A percentile compares a stretch with the other conserved stretches of the same genome.
Evolutionary conservation across 2,113 vertebrate species (phyloP).

Genomic region (Meriones unguiculatus): DNA sequence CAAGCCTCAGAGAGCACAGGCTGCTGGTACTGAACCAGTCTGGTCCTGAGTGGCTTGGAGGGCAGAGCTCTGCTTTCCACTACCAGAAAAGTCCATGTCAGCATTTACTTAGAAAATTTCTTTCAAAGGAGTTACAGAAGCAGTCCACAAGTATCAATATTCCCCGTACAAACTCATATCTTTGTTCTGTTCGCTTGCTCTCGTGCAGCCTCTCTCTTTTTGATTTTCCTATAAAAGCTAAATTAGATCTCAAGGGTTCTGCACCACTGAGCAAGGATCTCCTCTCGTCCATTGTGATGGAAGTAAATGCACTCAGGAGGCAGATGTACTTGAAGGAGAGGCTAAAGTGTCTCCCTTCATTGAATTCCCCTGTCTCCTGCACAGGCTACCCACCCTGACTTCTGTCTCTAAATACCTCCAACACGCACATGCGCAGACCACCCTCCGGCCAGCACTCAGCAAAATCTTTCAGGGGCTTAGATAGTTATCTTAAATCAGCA

Average conservation of each 20-base stretch:
- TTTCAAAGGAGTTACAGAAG: slow-evolving; percentile 85
- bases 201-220: slow-evolving; percentile 83
- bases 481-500: slow-evolving; percentile 13
- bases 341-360: slow-evolving; percentile 80
- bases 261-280: slow-evolving; percentile 87
- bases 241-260: slow-evolving; percentile 89
- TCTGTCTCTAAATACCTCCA: slow-evolving; percentile 49
- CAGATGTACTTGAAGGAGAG: slow-evolving; percentile 83
- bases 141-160: slow-evolving; percentile 87
- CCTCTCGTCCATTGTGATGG: slow-evolving; percentile 86
- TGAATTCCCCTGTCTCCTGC: slow-evolving; percentile 78
- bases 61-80: slow-evolving; percentile 57
- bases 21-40: slow-evolving; percentile 45
- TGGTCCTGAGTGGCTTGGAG: slow-evolving; percentile 52
- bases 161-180: slow-evolving; percentile 82
- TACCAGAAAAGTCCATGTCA: slow-evolving; percentile 81
- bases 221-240: slow-evolving; percentile 89
- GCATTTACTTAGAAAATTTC: slow-evolving; percentile 85
- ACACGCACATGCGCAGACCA: too few species aligned
- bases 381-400: slow-evolving; percentile 61
- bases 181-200: slow-evolving; percentile 82
- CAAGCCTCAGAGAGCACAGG: not conserved
- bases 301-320: slow-evolving; percentile 87
- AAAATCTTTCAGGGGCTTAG: not conserved
- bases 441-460: not conserved